Base-by-base conservation (phyloP, 2,888 invertebrate species). In the Pseudococcus jackbeardsleyi region DNA sequence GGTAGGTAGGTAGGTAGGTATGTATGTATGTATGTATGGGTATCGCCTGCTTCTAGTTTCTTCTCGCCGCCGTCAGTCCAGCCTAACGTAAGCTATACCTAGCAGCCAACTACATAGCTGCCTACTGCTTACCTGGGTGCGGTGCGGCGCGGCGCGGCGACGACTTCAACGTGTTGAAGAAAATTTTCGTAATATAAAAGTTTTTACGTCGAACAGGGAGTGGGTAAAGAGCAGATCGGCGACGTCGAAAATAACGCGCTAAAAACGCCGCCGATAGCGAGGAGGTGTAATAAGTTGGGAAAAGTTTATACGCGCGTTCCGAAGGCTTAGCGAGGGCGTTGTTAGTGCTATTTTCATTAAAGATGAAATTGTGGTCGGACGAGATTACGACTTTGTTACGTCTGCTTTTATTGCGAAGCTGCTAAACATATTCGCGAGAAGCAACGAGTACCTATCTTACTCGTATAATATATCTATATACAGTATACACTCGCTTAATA, bases 371-470 rank as follows among this genome's bases (percentile, higher is more conserved):
- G 72, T 72, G 72, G 72, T 72, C 72, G 72, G 72, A 72, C 33
- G 79, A 46, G 79, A 82, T 82, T 82, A 82, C 79, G 79, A 82
- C 79, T 82, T 82, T 42, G 79, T 82, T 82, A 82, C 79, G 79
- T 82, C 46, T 82, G 42, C 79, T 82, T 82, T 82, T 82, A 46
- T 46, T 82, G 19, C 72, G 33, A 72, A 15, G 33, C 72, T 72
- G 72, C 72, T 72, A 33, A 72, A 46, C 79, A 82, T 82, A 82
- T 82, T 46, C 79, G 79, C 46, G 22, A 82, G 79, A 82, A 46
- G 77, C 77, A 33, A 82, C 39, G 39, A n/a, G n/a, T n/a, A 79
- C 15, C 17, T 17, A 79, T 59, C 17, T 17, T 59, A 59, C 15
- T 4, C 59, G 42, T 42, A 42, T 17, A 19, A 42, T 17, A 19